Percentiles rank a stretch among this genome's conserved stretches.
Conservation (phyloP, 1,140 invertebrate genomes). For the Eurosta solidaginis region DNA sequence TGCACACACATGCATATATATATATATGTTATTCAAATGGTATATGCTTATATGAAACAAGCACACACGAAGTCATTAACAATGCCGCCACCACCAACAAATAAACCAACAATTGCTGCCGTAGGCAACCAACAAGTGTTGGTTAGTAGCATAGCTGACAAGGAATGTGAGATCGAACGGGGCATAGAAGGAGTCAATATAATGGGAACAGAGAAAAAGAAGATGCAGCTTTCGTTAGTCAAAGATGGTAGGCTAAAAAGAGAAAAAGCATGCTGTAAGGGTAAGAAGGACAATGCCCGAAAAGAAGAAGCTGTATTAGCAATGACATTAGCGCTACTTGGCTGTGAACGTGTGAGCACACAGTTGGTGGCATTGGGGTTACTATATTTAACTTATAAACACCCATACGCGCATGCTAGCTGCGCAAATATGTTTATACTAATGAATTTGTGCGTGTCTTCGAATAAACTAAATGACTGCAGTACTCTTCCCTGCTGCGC, state of each 20-base stretch:
- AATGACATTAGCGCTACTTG: conserved; percentile 24
- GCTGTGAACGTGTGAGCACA: neutral
- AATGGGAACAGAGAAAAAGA: too few relatives aligned
- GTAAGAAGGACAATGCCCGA: too few relatives aligned
- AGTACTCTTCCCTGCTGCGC: neutral
- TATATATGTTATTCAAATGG: too few relatives aligned
- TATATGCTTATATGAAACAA: neutral
- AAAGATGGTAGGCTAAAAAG: neutral
- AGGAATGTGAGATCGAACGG: neutral
- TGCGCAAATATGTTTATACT: neutral
- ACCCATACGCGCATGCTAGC: neutral
- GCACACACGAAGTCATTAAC: neutral
- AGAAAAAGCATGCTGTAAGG: neutral
- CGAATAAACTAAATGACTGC: neutral
- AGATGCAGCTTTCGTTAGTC: too few relatives aligned
- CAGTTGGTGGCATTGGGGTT: neutral
- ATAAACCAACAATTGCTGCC: conserved; percentile 19
- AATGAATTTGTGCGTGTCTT: neutral
- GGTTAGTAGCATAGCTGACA: neutral
- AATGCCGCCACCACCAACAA: neutral
- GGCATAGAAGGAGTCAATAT: neutral
- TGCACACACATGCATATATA: neutral
- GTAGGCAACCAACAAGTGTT: conserved; percentile 19
- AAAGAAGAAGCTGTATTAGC: neutral
- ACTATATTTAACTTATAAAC: too few relatives aligned